phyloP scores from a whole-genome alignment of 2,888 invertebrate species.

The Philaethria dido region DNA sequence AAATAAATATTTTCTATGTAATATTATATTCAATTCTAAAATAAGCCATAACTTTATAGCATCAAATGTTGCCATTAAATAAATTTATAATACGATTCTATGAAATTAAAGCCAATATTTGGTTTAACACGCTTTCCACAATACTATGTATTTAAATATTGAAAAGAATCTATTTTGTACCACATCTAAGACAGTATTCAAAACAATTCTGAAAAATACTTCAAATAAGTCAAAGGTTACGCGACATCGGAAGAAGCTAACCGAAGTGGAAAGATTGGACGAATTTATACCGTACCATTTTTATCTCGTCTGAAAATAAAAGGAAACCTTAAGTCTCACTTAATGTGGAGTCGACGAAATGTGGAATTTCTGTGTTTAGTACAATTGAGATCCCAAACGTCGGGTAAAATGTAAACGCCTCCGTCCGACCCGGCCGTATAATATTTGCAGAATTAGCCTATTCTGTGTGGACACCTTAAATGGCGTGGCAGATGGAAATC shows the following conservation, averaged over 20 bases:
- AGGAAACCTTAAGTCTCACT: slow-evolving; percentile 38
- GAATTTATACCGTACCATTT: slow-evolving; percentile 37
- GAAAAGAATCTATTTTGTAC: slow-evolving; percentile 14
- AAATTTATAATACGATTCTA: not conserved
- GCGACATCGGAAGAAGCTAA: slow-evolving; percentile 19
- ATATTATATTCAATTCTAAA: no score
- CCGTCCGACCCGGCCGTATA: slow-evolving; percentile 30
- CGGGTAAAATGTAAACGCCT: slow-evolving; percentile 34
- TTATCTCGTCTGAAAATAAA: slow-evolving; percentile 37
- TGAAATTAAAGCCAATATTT: not conserved
- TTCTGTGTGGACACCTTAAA: slow-evolving; percentile 37
- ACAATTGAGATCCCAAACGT: slow-evolving; percentile 41
- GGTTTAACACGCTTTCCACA: not conserved
- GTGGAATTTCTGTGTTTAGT: slow-evolving; percentile 35
- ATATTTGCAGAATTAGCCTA: slow-evolving; percentile 40
- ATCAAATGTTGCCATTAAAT: not conserved
- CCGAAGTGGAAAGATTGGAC: slow-evolving; percentile 32
- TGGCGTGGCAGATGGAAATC: slow-evolving; percentile 21
- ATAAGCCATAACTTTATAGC: no score
- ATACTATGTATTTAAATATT: not conserved
- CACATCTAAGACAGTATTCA: slow-evolving; percentile 21
- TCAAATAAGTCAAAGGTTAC: slow-evolving; percentile 20
- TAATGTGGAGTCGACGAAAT: slow-evolving; percentile 37
- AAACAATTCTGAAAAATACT: slow-evolving; percentile 18
- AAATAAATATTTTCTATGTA: no score